Evolutionary conservation across 1,140 invertebrate species (phyloP).

Genomic region (Drosophila leontia): DNA sequence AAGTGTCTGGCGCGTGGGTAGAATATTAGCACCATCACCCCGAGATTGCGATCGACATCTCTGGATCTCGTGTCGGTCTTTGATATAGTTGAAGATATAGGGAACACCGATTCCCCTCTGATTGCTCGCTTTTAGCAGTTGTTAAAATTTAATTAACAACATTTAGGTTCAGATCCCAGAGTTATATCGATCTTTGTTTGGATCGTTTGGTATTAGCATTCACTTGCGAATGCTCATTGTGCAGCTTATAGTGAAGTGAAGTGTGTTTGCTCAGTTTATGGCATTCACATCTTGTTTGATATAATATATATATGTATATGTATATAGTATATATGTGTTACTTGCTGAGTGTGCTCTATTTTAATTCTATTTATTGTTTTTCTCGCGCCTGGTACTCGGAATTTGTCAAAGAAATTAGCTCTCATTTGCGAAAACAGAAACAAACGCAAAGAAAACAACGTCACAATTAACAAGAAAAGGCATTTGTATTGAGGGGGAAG

Average conservation of each 20-base stretch:
- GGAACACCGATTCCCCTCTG: not conserved
- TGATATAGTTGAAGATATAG: not conserved
- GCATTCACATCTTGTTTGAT: constrained; percentile 28
- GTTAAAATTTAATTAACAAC: constrained; percentile 57
- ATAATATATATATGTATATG: not conserved
- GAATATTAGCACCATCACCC: constrained; percentile 7
- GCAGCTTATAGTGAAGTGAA: constrained; percentile 13
- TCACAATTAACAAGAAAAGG: constrained; percentile 34
- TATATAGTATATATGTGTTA: not conserved
- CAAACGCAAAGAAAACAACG: constrained; percentile 15
- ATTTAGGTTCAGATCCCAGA: not conserved
- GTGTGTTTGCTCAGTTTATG: constrained; percentile 38
- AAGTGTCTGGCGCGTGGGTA: constrained; percentile 34
- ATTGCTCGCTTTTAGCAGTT: constrained; percentile 46
- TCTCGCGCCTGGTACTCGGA: constrained; percentile 44
- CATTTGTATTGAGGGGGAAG: not conserved
- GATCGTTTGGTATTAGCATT: constrained; percentile 52
- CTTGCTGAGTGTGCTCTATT: constrained; percentile 33
- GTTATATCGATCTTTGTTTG: not conserved
- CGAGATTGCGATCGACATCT: not conserved
- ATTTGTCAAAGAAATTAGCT: constrained; percentile 54
- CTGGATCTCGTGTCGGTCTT: constrained; percentile 16
- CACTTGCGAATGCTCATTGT: constrained; percentile 50
- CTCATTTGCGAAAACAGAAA: constrained; percentile 33
- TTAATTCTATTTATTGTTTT: constrained; percentile 44